phyloP scores from a whole-genome alignment of 2,888 invertebrate species.

The Diplolepis rosae region DNA sequence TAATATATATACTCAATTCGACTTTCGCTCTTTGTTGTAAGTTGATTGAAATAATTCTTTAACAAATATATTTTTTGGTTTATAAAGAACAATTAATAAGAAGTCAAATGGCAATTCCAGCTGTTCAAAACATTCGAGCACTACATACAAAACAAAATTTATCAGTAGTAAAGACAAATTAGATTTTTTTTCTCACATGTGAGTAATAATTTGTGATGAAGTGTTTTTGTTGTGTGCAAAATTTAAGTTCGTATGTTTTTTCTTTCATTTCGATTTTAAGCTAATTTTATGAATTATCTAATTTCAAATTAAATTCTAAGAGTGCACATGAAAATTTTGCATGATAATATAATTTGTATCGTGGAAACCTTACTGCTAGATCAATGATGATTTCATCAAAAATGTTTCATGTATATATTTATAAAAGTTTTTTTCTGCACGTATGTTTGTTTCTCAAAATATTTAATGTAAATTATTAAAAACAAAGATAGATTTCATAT shows the following conservation, averaged over 20 bases:
- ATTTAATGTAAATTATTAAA: too few species aligned
- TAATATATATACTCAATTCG: background rate
- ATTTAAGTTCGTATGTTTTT: background rate
- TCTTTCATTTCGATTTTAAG: background rate
- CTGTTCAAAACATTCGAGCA: slow-evolving; percentile 18
- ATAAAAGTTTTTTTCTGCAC: too few species aligned
- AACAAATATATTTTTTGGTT: slow-evolving; percentile 6
- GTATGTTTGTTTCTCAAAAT: too few species aligned
- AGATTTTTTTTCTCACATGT: slow-evolving; percentile 22
- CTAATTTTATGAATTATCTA: background rate
- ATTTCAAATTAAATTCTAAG: background rate
- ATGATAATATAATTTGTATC: background rate
- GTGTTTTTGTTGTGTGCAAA: slow-evolving; percentile 15
- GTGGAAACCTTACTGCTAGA: too few species aligned
- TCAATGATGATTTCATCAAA: too few species aligned
- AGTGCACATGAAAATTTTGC: background rate
- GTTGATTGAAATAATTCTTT: background rate
- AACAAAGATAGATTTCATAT: too few species aligned
- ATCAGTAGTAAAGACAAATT: slow-evolving; percentile 11
- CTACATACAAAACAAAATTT: slow-evolving; percentile 2
- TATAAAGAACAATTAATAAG: too few species aligned
- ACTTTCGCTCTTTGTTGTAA: background rate
- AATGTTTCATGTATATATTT: too few species aligned
- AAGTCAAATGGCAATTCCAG: slow-evolving; percentile 22
- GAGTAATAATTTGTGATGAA: slow-evolving; percentile 1